phyloP scores from a whole-genome alignment of 2,888 invertebrate species.

The Dastarcus helophoroides region DNA sequence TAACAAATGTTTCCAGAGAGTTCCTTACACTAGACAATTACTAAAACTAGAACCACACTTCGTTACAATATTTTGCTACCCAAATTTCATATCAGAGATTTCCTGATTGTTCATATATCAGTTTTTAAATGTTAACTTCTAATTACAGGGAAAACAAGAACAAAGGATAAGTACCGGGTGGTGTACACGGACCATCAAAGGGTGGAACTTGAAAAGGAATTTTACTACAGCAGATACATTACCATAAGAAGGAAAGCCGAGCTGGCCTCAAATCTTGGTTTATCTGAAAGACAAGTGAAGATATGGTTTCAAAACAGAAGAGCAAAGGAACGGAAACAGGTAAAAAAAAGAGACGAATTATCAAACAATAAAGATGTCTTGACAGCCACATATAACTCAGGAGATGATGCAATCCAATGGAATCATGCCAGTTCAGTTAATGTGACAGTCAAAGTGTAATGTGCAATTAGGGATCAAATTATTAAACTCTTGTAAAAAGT shows the following conservation, averaged over 20 bases:
- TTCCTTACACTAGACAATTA: too few relatives aligned
- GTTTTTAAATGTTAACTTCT: too few relatives aligned
- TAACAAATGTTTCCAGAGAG: too few relatives aligned
- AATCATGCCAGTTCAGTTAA: background rate
- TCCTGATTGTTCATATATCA: too few relatives aligned
- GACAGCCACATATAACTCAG: background rate
- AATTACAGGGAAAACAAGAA: conserved; percentile 93
- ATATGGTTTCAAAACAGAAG: conserved; percentile 75
- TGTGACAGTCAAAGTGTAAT: too few relatives aligned
- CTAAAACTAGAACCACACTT: too few relatives aligned
- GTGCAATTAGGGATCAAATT: too few relatives aligned
- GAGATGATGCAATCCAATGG: background rate
- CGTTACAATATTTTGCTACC: too few relatives aligned
- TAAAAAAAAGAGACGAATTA: conserved; percentile 18
- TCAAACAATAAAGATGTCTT: conserved; percentile 10
- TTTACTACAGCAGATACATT: conserved; percentile 76
- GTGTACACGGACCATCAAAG: conserved; percentile 97
- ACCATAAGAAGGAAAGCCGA: conserved; percentile 91
- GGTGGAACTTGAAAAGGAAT: conserved; percentile 42
- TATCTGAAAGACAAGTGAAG: conserved; percentile 82
- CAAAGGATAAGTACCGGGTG: conserved; percentile 97
- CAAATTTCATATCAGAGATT: too few relatives aligned
- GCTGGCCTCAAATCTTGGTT: conserved; percentile 67
- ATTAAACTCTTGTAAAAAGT: too few relatives aligned
- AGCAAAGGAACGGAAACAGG: conserved; percentile 81